Conservation (phyloP, 2,113 vertebrate genomes). For the Suncus etruscus region DNA sequence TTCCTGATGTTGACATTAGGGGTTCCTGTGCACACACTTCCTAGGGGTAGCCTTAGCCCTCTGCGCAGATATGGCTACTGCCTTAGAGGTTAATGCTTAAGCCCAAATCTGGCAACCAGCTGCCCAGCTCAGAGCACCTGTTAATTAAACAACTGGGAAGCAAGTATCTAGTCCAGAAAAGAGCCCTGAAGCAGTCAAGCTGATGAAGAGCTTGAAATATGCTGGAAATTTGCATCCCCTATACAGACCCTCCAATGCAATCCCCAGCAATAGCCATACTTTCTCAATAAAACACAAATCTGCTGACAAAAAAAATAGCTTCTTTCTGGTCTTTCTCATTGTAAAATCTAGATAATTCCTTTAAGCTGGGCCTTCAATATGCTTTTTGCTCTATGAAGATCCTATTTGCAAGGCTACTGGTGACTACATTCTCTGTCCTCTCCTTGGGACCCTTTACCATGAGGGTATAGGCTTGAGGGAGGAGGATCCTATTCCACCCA, state of each 20-base stretch:
- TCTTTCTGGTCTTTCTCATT: background rate
- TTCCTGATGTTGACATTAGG: background rate
- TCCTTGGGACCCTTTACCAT: background rate
- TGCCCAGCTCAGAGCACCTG: background rate
- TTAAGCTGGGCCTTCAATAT: background rate
- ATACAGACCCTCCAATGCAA: background rate
- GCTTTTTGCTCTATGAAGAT: background rate
- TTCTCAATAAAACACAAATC: background rate
- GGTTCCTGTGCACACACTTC: background rate
- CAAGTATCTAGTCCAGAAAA: background rate
- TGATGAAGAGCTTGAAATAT: background rate
- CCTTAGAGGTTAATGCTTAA: background rate
- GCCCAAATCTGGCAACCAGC: background rate
- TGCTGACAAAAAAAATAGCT: background rate
- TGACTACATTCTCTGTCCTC: background rate
- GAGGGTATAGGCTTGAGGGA: background rate
- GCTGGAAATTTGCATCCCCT: background rate
- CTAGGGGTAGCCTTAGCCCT: background rate
- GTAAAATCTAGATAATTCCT: background rate
- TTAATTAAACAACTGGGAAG: background rate
- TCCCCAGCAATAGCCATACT: background rate
- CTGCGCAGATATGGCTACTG: rapidly evolving
- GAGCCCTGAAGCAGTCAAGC: background rate
- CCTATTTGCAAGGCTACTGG: background rate
- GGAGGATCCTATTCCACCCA: too few relatives aligned